Conservation (phyloP, 2,888 invertebrate species). For the Drosophila anomalata region DNA sequence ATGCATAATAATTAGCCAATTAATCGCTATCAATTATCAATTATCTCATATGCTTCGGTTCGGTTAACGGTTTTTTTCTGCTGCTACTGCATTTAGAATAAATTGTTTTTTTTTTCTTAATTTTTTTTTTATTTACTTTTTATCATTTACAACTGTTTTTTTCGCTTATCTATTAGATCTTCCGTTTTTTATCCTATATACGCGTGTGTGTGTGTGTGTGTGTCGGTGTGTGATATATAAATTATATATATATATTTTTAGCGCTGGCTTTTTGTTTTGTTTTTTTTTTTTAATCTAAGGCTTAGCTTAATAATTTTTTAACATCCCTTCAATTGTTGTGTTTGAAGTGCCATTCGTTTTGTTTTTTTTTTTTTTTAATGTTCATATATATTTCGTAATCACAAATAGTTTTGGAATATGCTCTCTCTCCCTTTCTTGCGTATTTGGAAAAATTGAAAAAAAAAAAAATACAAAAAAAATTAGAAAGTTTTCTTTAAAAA, state of each 20-base stretch:
- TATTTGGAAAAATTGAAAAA: neutral
- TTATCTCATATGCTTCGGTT: constrained; percentile 13
- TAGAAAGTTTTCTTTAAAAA: constrained; percentile 5
- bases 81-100: constrained; percentile 51
- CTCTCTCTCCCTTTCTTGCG: constrained; percentile 53
- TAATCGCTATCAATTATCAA: constrained; percentile 12
- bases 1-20: constrained; percentile 2
- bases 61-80: constrained; percentile 31
- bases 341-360: constrained; percentile 10
- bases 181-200: constrained; percentile 14
- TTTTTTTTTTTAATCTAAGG: constrained; percentile 24
- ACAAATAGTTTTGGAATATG: constrained; percentile 78
- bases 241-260: constrained; percentile 38
- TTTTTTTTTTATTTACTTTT: constrained; percentile 38
- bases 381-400: constrained; percentile 71
- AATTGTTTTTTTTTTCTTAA: constrained; percentile 12
- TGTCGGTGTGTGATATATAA: constrained; percentile 23
- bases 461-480: neutral
- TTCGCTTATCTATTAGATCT: constrained; percentile 46
- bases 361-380: constrained; percentile 34
- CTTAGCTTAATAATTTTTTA: constrained; percentile 14
- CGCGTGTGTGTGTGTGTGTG: constrained; percentile 16
- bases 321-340: neutral
- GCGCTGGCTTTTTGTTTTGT: constrained; percentile 19
- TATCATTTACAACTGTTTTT: constrained; percentile 56